Conservation (phyloP, 2,113 vertebrate genomes). For the Pavo muticus region DNA sequence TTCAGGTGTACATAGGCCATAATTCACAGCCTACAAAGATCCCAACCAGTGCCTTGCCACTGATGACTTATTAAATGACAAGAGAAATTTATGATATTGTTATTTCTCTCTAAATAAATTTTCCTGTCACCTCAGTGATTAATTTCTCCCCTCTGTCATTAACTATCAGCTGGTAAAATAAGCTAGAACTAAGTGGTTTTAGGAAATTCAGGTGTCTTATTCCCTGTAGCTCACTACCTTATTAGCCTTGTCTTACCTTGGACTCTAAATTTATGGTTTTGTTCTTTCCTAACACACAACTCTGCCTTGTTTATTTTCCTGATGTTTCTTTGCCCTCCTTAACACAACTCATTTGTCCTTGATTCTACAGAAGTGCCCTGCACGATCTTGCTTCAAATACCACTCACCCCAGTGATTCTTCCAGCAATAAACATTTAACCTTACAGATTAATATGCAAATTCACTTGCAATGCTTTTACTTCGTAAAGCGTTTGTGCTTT, state of each 20-base stretch:
- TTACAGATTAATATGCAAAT: background rate
- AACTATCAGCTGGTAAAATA: background rate
- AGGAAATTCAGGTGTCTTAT: background rate
- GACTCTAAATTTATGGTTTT: slow-evolving; percentile 7
- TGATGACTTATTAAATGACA: background rate
- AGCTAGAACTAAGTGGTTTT: background rate
- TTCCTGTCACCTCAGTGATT: background rate
- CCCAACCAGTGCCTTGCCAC: background rate
- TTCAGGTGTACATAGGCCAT: background rate
- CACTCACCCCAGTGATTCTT: background rate
- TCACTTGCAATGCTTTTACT: no score
- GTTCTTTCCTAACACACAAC: background rate
- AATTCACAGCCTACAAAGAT: background rate
- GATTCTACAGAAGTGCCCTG: background rate
- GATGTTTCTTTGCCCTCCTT: background rate
- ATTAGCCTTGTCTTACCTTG: background rate
- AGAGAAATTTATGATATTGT: background rate
- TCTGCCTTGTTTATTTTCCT: background rate
- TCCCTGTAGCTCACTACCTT: background rate
- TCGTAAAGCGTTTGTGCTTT: no score
- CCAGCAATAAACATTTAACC: background rate
- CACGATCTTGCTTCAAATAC: background rate
- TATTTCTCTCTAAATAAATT: background rate
- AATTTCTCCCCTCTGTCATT: background rate
- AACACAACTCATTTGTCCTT: background rate